Conservation (phyloP, 1,140 invertebrate species). For the Drosophila ananassae region DNA sequence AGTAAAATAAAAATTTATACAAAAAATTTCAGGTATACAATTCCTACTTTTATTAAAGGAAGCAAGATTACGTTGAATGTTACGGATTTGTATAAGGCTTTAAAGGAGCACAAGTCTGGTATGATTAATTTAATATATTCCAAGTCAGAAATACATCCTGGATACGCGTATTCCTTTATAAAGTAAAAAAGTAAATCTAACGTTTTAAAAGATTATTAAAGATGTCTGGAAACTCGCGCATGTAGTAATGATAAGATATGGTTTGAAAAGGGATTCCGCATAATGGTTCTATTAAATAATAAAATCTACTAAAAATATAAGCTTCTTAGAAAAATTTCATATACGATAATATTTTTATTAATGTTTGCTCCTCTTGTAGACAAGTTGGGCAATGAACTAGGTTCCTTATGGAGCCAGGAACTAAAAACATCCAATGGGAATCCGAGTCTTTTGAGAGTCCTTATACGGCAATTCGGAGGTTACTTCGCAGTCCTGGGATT, state of each 20-base stretch:
- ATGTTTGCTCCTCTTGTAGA: conserved; percentile 42
- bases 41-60: conserved; percentile 85
- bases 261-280: too few species aligned
- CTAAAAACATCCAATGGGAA: conserved; percentile 56
- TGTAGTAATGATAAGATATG: too few species aligned
- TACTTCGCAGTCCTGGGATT: conserved; percentile 68
- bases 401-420: conserved; percentile 65
- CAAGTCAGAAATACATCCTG: too few species aligned
- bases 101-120: conserved; percentile 86
- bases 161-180: too few species aligned
- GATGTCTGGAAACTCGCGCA: too few species aligned
- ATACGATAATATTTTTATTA: conserved; percentile 11
- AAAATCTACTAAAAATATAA: too few species aligned
- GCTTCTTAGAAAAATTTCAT: conserved; percentile 22
- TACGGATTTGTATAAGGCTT: conserved; percentile 86
- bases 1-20: background rate
- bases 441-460: conserved; percentile 63
- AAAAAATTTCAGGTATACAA: conserved; percentile 80
- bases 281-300: too few species aligned
- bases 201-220: too few species aligned
- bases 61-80: conserved; percentile 85
- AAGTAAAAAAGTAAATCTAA: too few species aligned
- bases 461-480: conserved; percentile 65
- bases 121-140: background rate
- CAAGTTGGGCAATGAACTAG: conserved; percentile 68